Base-by-base conservation (phyloP, 2,113 vertebrate species). In the Thalassoma bifasciatum region DNA sequence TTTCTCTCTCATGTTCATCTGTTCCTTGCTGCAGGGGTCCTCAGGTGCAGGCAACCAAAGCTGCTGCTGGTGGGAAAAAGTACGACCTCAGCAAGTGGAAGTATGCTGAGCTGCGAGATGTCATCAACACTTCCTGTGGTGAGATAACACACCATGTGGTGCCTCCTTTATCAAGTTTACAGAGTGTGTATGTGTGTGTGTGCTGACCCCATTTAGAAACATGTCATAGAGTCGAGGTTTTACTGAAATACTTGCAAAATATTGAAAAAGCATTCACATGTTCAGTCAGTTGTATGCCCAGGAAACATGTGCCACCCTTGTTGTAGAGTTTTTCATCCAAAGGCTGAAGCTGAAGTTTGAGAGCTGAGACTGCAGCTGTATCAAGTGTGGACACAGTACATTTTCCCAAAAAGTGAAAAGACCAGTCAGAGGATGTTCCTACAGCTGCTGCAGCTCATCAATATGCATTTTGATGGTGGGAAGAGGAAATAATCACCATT, bases 61-160 rank as follows among this genome's bases (percentile, higher is more conserved):
- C 95, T 42, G 96, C 96, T 61, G 95, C 95, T 21, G 97, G 95
- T 30, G 91, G 93, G 77, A 99, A 98, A 92, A 99, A 99, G 83
- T 94, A 97, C 11, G 97, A 99, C 84, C 95, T 99, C 30, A 98
- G 97, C 93, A 99, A 98, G 83, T 99, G 98, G 98, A 99, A 99
- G 82, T 99, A 99, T 0, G 98, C 98, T 47, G 98, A 99, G 65
- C 95, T 99, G 49, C 95, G 98, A 1, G 98, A 99, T 64, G 97
- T 97, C 88, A 99, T 99, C 94, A 99, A 99, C 81, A 99, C 98
- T 23, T 99, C 98, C 50, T 99, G 98, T 83, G 98, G 98, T 99
- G 94, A 93, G 94, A 79, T 84, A 73, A 77, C 59, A 40, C 42
- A 12, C 57, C 72, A 14, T 22, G 34, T 2, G 7, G 24, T 22